These are phyloP conservation scores for Eilema griseolum DNA, from an alignment of 2,888 invertebrate genomes.

Conservation along the genomic window DNA sequence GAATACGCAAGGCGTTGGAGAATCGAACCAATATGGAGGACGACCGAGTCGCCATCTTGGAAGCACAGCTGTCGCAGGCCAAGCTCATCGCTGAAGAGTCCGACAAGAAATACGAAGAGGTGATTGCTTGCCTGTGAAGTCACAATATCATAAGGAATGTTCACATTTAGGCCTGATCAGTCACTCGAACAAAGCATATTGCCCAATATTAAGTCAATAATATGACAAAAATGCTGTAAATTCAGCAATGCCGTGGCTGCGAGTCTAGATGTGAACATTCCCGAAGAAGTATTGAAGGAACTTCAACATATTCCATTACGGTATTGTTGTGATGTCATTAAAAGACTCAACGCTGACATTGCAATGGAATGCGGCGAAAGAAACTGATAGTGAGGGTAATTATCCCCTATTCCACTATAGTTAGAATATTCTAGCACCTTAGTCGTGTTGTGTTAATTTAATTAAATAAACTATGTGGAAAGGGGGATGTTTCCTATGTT, in stretches of 20 bases:
- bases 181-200: background rate
- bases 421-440: constrained; percentile 27
- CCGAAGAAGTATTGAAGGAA: constrained; percentile 10
- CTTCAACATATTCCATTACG: constrained; percentile 25
- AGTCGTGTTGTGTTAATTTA: constrained; percentile 27
- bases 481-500: constrained; percentile 33
- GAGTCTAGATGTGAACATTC: constrained; percentile 20
- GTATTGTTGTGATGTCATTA: constrained; percentile 25
- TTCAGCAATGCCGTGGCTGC: background rate
- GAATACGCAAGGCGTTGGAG: constrained; percentile 99
- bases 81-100: constrained; percentile 99
- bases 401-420: constrained; percentile 30
- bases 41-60: constrained; percentile 98
- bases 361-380: constrained; percentile 44
- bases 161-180: constrained; percentile 12
- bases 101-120: constrained; percentile 99
- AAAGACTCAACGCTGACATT: constrained; percentile 12
- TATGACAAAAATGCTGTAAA: background rate
- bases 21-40: constrained; percentile 99
- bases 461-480: constrained; percentile 24
- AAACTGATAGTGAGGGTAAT: constrained; percentile 44
- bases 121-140: constrained; percentile 82
- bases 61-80: constrained; percentile 99
- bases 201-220: background rate
- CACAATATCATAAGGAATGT: constrained; percentile 30